Base-by-base conservation (phyloP, 2,113 vertebrate species). In the Chrysochloris asiatica region DNA sequence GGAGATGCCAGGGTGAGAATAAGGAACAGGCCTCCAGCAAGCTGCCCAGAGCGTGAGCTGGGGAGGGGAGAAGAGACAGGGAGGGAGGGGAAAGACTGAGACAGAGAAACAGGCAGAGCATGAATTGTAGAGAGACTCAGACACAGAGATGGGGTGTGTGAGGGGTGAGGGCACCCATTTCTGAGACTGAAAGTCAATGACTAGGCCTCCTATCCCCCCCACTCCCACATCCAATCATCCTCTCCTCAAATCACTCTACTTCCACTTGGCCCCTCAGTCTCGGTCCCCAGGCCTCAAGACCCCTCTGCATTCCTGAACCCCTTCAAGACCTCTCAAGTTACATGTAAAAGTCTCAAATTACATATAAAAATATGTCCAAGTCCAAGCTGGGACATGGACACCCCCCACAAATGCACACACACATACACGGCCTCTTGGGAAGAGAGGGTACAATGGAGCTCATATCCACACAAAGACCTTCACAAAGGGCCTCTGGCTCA, bases 381-480 rank as follows among this genome's bases (percentile, higher is more conserved):
- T 54, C 73, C 83, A 77, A 56, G 36, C 43, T 89, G 59, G 71
- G 48, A 72, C 10, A 1, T 19, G 79, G 21, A 77, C 22, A n/a
- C n/a, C 13, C 54, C 43, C 45, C 4, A 11, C 41, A 8, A 2
- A 7, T 28, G 10, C 45, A 26, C 13, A 0, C 75, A 65, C 8
- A 3, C 4, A 17, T 17, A 41, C 8, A 65, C 56, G 38, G 93
- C 75, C 79, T 90, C 94, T 90, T 69, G 83, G 88, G 90, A 94
- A 91, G 83, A 83, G 59, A 86, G 1, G 3, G 56, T 61, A 95
- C 93, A 93, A 93, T 88, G 80, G 71, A 76, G 88, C 80, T 93
- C 94, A 84, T 21, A 76, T 54, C 59, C 43, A 90, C 79, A 96
- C 88, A 95, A 96, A 96, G 92, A 90, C n/a, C 65, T 88, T 94